Base-by-base conservation (phyloP, 2,113 vertebrate species). In the Mandrillus leucophaeus region DNA sequence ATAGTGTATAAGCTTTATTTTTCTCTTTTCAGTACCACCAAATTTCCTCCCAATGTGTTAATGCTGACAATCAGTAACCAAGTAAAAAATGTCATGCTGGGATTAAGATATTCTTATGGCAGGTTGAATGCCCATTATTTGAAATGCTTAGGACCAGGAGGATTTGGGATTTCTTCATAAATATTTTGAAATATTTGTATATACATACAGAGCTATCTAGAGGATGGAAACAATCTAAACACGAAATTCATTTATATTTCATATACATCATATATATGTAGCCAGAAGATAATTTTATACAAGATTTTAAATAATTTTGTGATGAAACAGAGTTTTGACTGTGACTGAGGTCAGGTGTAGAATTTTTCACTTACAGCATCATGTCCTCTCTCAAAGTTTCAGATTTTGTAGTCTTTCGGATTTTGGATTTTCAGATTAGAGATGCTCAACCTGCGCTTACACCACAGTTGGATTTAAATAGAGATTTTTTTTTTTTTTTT, bases 1-100 rank as follows among this genome's bases (percentile, higher is more conserved):
- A 64, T 35, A 80, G 22, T 45, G 16, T 5, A 9, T 14, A 38
- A 8, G 8, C 12, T 92, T 93, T 5, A 43, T n/a, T 68, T 86
- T 18, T 82, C 40, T 76, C 12, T 93, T 66, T 95, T 12, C n/a
- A 75, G 45, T 59, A 66, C 25, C 30, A 72, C 18, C 75, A 61
- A 38, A 81, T 82, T 87, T 66, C 8, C 52, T 66, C 43, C 50
- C 72, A 64, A 96, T 30, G 61, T 75, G 72, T 90, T 78, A 73
- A 90, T 90, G 73, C 80, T 88, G 57, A 94, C 82, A 78, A 95
- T 94, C 68, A 93, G 90, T 78, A 95, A 92, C 87, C 87, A 93
- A 92, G 70, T n/a, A 18, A 92, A 81, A 95, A 93, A 72, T 38
- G 64, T 88, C 88, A 85, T 32, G 80, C 90, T 88, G 35, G 6